Conservation (phyloP, 2,888 invertebrate species). For the Caenorhabditis macrosperma region DNA sequence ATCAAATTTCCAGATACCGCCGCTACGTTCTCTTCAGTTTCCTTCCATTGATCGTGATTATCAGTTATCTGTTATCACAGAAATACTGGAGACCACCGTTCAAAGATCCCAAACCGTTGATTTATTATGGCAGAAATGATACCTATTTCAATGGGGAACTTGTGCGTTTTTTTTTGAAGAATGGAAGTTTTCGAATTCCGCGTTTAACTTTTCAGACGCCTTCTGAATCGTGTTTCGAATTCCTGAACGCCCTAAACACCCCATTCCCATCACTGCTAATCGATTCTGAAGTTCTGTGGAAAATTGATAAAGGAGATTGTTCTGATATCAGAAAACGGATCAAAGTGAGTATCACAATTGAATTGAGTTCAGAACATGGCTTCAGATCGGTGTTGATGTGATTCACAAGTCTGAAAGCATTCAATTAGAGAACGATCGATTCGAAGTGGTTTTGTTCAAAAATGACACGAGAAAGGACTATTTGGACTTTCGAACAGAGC, state of each 20-base stretch:
- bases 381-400: neutral
- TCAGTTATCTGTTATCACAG: no score
- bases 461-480: slow-evolving; percentile 32
- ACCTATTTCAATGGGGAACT: neutral
- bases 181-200: neutral
- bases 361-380: neutral
- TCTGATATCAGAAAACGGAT: neutral
- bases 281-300: neutral
- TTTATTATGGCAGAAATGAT: neutral
- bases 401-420: neutral
- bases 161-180: neutral
- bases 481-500: slow-evolving; percentile 29
- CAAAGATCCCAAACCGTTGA: neutral
- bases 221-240: neutral
- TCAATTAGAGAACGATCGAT: neutral
- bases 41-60: no score
- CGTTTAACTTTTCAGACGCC: neutral
- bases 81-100: neutral
- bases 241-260: no score
- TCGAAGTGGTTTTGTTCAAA: slow-evolving; percentile 13
- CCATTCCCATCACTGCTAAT: neutral
- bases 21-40: no score
- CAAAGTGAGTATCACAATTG: neutral
- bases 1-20: no score
- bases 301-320: neutral